Conservation (phyloP, 2,888 invertebrate species). For the Drosophila bunnanda region DNA sequence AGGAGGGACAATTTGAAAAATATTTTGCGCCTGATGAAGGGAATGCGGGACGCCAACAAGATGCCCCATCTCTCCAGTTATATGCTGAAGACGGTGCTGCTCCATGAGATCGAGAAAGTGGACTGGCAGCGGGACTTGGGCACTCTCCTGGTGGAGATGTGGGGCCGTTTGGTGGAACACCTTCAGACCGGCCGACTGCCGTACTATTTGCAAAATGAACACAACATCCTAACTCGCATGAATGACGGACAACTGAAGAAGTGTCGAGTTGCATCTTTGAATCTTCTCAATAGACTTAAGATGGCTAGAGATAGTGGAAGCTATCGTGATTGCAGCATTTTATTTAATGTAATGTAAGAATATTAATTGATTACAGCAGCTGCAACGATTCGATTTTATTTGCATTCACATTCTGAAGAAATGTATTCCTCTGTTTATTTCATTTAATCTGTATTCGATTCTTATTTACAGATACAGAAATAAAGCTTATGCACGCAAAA, state of each 20-base stretch:
- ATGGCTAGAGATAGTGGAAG: no score
- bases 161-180: conserved; percentile 22
- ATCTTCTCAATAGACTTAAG: not conserved
- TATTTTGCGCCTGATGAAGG: conserved; percentile 49
- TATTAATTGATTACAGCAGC: not conserved
- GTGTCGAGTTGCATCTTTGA: not conserved
- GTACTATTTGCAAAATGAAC: conserved; percentile 29
- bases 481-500: conserved; percentile 1
- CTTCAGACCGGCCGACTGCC: not conserved
- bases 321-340: not conserved
- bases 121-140: conserved; percentile 37
- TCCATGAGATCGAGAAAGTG: conserved; percentile 14
- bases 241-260: not conserved
- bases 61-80: conserved; percentile 45
- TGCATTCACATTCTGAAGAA: not conserved
- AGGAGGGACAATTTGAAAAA: conserved; percentile 39
- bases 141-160: conserved; percentile 26
- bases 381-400: not conserved
- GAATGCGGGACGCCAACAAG: conserved; percentile 30
- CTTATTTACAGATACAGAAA: not conserved
- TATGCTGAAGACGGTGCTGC: conserved; percentile 49
- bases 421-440: not conserved
- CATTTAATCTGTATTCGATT: not conserved
- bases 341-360: not conserved
- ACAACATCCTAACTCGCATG: conserved; percentile 30